phyloP scores from a whole-genome alignment of 2,113 vertebrate genomes.

The Gobio gobio region DNA sequence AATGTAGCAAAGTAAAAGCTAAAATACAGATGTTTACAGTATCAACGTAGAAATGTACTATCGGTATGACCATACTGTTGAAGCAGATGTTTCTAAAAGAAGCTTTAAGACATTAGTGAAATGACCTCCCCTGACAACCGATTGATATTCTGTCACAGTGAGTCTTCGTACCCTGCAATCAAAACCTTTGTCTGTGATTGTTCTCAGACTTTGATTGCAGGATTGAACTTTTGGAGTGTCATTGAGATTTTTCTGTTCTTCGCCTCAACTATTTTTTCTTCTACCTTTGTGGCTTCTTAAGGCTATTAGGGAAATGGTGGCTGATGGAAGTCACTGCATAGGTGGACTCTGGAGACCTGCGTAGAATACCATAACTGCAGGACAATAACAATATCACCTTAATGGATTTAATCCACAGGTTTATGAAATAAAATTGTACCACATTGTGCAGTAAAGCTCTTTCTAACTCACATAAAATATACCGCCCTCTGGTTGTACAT shows the following conservation, averaged over 20 bases:
- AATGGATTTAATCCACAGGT: slow-evolving; percentile 1
- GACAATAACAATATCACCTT: neutral
- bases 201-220: slow-evolving; percentile 29
- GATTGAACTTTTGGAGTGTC: slow-evolving; percentile 29
- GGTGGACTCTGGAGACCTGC: neutral
- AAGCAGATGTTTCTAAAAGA: neutral
- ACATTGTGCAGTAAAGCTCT: neutral
- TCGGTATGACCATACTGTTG: neutral
- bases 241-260: slow-evolving; percentile 12
- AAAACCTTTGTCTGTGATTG: neutral
- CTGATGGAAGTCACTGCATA: neutral
- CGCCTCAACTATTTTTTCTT: neutral
- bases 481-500: neutral
- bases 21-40: no score
- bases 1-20: no score
- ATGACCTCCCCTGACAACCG: neutral
- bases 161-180: slow-evolving; percentile 7
- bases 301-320: neutral
- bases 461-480: neutral
- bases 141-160: neutral
- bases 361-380: neutral
- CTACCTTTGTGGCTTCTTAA: slow-evolving; percentile 14
- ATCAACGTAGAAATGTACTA: no score
- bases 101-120: slow-evolving; percentile 14
- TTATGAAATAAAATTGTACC: neutral